Evolutionary conservation across 2,113 vertebrate species (phyloP), one percentile per base, ranked within the genome.

Genomic region (Myrmophylax atrothorax): DNA sequence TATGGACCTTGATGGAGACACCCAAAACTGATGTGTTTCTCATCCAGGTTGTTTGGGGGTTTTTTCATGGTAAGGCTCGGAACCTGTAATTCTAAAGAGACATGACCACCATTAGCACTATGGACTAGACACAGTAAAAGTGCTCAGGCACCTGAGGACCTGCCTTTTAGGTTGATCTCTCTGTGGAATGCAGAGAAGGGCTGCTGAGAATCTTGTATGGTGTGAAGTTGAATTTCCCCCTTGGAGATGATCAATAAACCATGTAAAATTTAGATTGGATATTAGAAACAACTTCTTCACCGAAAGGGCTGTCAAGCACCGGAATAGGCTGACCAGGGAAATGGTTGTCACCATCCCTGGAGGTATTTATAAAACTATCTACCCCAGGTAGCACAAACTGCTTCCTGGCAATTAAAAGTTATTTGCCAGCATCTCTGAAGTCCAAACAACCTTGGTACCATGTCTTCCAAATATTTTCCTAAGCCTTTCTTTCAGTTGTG

Each of bases 31-130:
- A 50, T 0, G 2, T 47, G 3, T 35, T 20, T 68, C 38, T 75
- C 26, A 19, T 3, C 2, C 6, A 4, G 20, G 12, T 17, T 69
- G 20, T 40, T 49, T 42, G 1, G 2, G 6, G 10, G 26, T 40
- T 55, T 86, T 86, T 55, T 42, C 9, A 49, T 7, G 16, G 5
- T 8, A 75, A 58, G 53, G 22, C 50, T 83, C 22, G 44, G 37
- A 72, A 76, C 15, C 28, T 44, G 6, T 69, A 19, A 53, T 76
- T 94, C 53, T 58, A 24, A 90, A 76, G 53, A 76, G 74, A 22
- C 2, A 2, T 8, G 4, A 13, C 47, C 40, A 47, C 35, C 3
- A 18, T 52, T 77, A 77, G 15, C 29, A 18, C 33, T 55, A 29
- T 1, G 2, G 23, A 26, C 7, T 33, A 55, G 33, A 46, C 25